Conservation (phyloP, 2,888 invertebrate species). For the Flexamia atlantica region DNA sequence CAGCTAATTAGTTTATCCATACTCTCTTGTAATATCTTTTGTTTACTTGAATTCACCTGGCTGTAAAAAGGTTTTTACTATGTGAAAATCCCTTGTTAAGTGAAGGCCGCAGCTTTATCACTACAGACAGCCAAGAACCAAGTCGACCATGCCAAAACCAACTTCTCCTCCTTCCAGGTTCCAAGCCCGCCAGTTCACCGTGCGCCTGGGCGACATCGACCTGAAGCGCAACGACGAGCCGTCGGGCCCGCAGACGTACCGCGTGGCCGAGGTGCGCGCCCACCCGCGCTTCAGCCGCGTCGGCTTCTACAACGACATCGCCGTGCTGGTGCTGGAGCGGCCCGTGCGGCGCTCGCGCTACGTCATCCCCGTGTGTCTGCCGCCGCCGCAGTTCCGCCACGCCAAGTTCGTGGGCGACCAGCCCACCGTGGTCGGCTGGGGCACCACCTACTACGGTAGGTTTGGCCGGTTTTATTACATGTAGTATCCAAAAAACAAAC, state of each 20-base stretch:
- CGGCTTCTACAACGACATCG: constrained; percentile 97
- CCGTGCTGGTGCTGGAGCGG: constrained; percentile 85
- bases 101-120: too few species aligned
- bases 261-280: constrained; percentile 87
- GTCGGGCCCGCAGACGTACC: constrained; percentile 88
- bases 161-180: constrained; percentile 79
- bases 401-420: constrained; percentile 85
- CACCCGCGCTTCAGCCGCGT: constrained; percentile 92
- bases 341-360: constrained; percentile 90
- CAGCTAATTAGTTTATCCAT: too few species aligned
- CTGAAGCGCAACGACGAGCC: constrained; percentile 90
- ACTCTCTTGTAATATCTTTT: too few species aligned
- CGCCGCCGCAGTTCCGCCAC: constrained; percentile 76
- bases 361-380: constrained; percentile 92
- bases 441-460: constrained; percentile 89
- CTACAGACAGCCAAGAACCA: too few species aligned
- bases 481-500: too few species aligned
- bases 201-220: constrained; percentile 93
- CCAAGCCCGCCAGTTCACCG: constrained; percentile 92
- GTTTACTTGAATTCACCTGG: too few species aligned
- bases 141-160: too few species aligned
- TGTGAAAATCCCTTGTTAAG: too few species aligned
- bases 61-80: too few species aligned
- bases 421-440: constrained; percentile 96
- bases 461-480: too few species aligned